Conservation (phyloP, 2,113 vertebrate species). For the Pelecanoides urinatrix region DNA sequence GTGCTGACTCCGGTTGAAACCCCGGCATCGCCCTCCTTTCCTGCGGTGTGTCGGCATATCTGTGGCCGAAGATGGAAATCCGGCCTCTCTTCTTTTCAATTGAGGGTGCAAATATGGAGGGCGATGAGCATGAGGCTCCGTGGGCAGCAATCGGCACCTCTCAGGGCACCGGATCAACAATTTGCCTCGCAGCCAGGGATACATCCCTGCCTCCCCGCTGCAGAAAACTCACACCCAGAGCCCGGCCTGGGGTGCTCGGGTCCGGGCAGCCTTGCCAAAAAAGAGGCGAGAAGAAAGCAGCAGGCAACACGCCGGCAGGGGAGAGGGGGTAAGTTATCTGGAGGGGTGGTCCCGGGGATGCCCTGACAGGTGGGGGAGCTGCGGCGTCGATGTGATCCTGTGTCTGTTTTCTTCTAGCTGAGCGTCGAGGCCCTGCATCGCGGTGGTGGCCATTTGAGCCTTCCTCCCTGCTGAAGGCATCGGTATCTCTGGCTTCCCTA, state of each 20-base stretch:
- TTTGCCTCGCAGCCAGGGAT: background rate
- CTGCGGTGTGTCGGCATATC: fast-evolving
- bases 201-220: background rate
- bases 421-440: fast-evolving
- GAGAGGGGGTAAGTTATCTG: background rate
- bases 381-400: fast-evolving
- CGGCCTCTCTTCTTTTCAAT: background rate
- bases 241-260: background rate
- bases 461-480: background rate
- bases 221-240: background rate
- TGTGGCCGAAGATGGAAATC: background rate
- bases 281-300: background rate
- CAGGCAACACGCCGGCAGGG: background rate
- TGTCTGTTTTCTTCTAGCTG: background rate
- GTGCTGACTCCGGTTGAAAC: background rate
- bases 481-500: fast-evolving
- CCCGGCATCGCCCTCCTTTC: background rate
- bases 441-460: background rate
- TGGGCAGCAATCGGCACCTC: background rate
- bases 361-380: fast-evolving
- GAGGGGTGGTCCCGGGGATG: too few relatives aligned
- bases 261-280: background rate
- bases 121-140: fast-evolving
- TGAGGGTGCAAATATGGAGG: background rate
- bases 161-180: fast-evolving